Conservation (phyloP, 2,113 vertebrate species). For the Periophthalmodon schlosseri region DNA sequence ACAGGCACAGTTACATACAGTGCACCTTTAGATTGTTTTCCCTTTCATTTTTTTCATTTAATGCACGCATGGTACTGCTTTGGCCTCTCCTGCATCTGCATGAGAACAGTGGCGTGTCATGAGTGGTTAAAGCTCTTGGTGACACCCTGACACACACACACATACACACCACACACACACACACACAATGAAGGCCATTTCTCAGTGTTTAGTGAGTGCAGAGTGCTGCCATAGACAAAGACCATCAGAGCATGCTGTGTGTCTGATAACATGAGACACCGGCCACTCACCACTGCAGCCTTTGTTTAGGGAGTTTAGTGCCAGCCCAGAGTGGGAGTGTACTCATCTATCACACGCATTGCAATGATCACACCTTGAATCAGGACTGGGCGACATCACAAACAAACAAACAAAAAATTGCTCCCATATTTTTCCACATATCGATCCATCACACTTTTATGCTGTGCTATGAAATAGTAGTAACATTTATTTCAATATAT, state of each 20-base stretch:
- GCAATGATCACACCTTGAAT: not conserved
- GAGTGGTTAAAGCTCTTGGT: not conserved
- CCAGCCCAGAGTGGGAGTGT: not conserved
- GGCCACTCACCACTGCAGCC: not conserved
- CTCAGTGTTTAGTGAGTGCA: conserved; percentile 21
- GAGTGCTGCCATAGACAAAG: conserved; percentile 15
- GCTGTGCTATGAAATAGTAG: too few relatives aligned
- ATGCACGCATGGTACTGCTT: too few relatives aligned
- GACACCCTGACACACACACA: conserved; percentile 11
- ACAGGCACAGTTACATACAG: too few relatives aligned
- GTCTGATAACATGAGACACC: conserved; percentile 19
- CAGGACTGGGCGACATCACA: not conserved
- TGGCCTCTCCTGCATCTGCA: not conserved
- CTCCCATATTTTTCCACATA: too few relatives aligned
- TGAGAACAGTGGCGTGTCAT: not conserved
- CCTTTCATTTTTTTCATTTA: too few relatives aligned
- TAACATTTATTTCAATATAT: too few relatives aligned
- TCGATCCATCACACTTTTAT: too few relatives aligned
- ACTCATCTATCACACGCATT: not conserved
- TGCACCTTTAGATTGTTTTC: too few relatives aligned
- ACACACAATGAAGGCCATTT: not conserved
- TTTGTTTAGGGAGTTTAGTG: conserved; percentile 2
- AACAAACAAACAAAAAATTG: too few relatives aligned
- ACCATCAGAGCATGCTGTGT: conserved; percentile 10
- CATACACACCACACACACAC: not conserved